Conservation (phyloP, 2,888 invertebrate species). For the Sicus ferrugineus region DNA sequence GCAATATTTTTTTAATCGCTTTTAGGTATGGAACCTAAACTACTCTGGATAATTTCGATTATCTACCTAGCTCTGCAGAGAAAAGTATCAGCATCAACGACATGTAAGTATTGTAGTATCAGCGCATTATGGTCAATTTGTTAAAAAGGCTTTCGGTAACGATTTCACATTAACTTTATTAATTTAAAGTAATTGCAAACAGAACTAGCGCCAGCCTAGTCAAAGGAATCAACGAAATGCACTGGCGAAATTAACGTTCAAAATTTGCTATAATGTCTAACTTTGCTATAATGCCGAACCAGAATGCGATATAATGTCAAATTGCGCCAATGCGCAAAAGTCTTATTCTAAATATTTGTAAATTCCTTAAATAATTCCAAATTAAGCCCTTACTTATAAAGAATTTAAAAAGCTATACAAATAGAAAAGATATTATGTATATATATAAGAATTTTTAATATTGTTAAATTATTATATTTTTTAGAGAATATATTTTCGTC, state of each 20-base stretch:
- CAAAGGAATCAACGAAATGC: no score
- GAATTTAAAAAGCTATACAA: conserved; percentile 24
- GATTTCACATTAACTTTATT: neutral
- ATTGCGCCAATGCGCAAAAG: no score
- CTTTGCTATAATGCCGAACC: neutral
- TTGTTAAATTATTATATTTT: neutral
- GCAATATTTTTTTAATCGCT: neutral
- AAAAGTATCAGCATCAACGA: conserved; percentile 57
- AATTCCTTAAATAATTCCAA: neutral
- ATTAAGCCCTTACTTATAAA: neutral
- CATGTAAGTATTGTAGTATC: conserved; percentile 51
- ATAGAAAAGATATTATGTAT: neutral
- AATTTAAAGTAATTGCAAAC: neutral
- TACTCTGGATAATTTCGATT: conserved; percentile 62
- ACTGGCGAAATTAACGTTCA: no score
- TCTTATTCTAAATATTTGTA: neutral
- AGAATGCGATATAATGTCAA: no score
- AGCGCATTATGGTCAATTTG: neutral
- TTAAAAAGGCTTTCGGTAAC: neutral
- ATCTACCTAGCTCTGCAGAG: conserved; percentile 60
- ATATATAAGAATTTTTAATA: conserved; percentile 8
- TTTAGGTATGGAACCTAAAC: conserved; percentile 60
- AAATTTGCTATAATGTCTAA: neutral
- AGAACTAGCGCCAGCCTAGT: no score
- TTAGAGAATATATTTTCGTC: no score